phyloP scores from a whole-genome alignment of 1,140 invertebrate genomes.

The Eurosta solidaginis region DNA sequence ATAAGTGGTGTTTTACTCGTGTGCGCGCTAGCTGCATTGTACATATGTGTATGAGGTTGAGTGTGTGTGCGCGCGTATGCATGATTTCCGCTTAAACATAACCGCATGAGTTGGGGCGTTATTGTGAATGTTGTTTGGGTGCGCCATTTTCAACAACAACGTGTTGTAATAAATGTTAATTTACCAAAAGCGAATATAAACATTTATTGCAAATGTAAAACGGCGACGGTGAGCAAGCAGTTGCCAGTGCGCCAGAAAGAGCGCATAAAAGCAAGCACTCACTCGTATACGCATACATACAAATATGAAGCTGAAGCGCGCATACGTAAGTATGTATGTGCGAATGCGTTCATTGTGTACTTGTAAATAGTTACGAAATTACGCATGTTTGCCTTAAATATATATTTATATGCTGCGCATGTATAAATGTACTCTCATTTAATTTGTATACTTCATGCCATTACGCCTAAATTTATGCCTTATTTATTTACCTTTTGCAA shows the following conservation, averaged over 20 bases:
- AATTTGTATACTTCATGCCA: not conserved
- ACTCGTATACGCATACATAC: not conserved
- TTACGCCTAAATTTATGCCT: slow-evolving; percentile 10
- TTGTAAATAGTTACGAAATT: not conserved
- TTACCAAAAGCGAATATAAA: slow-evolving; percentile 57
- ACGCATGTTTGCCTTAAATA: too few species aligned
- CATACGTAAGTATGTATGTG: not conserved
- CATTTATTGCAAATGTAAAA: slow-evolving; percentile 49
- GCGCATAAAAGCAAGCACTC: not conserved
- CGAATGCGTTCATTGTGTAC: not conserved
- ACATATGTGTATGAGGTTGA: not conserved
- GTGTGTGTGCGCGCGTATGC: not conserved
- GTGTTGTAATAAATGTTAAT: slow-evolving; percentile 59
- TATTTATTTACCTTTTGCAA: slow-evolving; percentile 6
- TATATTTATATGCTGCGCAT: not conserved
- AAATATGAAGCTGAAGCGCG: not conserved
- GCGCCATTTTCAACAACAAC: slow-evolving; percentile 28
- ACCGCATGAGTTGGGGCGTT: not conserved
- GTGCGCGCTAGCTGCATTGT: not conserved
- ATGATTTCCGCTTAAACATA: not conserved
- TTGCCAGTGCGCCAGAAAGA: not conserved
- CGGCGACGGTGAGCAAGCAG: not conserved
- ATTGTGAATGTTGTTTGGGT: not conserved
- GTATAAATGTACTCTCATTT: not conserved
- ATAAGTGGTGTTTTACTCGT: slow-evolving; percentile 33